Conservation (phyloP, 2,113 vertebrate genomes). For the Holacanthus passer region DNA sequence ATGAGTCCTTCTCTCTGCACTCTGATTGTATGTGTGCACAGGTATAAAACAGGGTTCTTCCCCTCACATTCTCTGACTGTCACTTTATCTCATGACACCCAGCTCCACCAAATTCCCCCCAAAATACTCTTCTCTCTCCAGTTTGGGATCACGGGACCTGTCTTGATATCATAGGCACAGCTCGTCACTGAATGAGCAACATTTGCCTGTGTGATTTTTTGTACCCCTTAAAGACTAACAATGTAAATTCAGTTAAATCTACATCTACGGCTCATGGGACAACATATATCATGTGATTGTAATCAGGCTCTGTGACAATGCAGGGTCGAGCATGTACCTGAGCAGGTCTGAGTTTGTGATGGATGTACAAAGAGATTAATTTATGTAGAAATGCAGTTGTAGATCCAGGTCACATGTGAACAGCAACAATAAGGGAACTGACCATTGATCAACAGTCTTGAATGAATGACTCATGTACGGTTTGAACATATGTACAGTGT, state of each 20-base stretch:
- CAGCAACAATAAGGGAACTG: too few species aligned
- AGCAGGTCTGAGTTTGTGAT: too few species aligned
- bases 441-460: too few species aligned
- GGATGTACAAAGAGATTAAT: too few species aligned
- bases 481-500: too few species aligned
- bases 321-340: too few species aligned
- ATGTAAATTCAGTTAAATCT: not conserved
- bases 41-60: slow-evolving; percentile 56
- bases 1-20: not conserved
- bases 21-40: slow-evolving; percentile 1
- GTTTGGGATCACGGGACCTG: slow-evolving; percentile 44
- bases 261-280: not conserved
- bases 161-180: slow-evolving; percentile 39
- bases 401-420: too few species aligned
- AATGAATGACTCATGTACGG: too few species aligned
- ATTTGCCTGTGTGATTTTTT: not conserved
- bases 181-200: not conserved
- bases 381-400: not conserved
- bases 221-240: not conserved
- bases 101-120: not conserved
- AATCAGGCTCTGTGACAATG: too few species aligned
- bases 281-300: not conserved
- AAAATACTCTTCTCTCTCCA: not conserved
- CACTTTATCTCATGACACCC: slow-evolving; percentile 29
- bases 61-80: slow-evolving; percentile 32